Evolutionary conservation across 1,140 invertebrate genomes (phyloP).

Genomic region (Panonychus citri): DNA sequence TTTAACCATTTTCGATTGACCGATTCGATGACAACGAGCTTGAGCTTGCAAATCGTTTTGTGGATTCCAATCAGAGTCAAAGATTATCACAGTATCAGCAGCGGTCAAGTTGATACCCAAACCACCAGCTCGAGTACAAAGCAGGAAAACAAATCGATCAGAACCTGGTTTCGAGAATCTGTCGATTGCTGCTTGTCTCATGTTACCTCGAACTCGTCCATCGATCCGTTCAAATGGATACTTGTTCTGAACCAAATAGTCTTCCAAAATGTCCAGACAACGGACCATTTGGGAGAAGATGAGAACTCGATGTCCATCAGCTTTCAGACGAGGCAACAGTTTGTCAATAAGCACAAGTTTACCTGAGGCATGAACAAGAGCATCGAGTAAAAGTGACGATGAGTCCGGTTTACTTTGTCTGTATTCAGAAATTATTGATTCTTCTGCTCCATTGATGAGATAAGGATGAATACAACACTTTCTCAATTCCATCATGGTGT

Average conservation of each 20-base stretch:
- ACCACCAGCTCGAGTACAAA: constrained; percentile 94
- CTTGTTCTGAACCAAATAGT: constrained; percentile 68
- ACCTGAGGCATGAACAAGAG: constrained; percentile 74
- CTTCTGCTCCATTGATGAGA: constrained; percentile 87
- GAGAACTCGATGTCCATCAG: constrained; percentile 82
- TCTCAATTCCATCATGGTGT: constrained; percentile 99
- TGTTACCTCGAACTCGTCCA: constrained; percentile 85
- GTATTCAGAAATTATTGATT: constrained; percentile 87
- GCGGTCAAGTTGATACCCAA: constrained; percentile 95
- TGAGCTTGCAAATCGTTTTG: constrained; percentile 73
- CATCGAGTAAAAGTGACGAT: constrained; percentile 32
- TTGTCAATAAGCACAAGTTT: constrained; percentile 99
- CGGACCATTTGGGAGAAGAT: constrained; percentile 99
- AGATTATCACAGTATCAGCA: constrained; percentile 99
- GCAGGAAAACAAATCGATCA: constrained; percentile 87
- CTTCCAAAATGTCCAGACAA: constrained; percentile 92
- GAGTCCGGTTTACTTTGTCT: constrained; percentile 34
- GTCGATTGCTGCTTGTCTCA: constrained; percentile 95
- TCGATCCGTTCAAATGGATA: constrained; percentile 96
- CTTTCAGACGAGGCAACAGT: constrained; percentile 80
- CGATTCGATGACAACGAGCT: constrained; percentile 94
- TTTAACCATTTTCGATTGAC: constrained; percentile 97
- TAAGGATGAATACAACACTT: constrained; percentile 99
- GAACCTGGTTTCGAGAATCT: constrained; percentile 80
- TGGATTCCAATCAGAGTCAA: constrained; percentile 99